Percentiles rank a stretch among this genome's conserved stretches.
Conservation (phyloP, 1,140 invertebrate genomes). For the Ceratosolen solmsi region DNA sequence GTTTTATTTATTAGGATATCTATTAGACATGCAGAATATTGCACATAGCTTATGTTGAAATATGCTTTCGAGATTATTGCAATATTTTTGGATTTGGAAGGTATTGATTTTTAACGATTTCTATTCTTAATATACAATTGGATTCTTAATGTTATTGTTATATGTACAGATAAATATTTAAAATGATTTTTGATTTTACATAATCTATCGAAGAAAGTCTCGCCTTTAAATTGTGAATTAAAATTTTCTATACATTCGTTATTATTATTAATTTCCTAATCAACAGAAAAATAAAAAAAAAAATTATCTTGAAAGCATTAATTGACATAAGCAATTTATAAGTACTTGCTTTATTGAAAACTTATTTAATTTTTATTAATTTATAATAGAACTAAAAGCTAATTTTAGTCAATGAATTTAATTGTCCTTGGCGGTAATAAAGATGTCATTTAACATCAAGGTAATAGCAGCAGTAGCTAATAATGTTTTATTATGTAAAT, state of each 20-base stretch:
- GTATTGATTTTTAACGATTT: conserved; percentile 37
- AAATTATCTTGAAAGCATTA: neutral
- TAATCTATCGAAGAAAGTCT: conserved; percentile 31
- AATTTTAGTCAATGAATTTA: neutral
- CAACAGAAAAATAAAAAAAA: neutral
- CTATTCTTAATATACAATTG: conserved; percentile 15
- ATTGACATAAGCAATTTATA: conserved; percentile 24
- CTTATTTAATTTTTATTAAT: neutral
- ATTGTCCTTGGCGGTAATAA: neutral
- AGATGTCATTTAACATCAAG: too few species aligned
- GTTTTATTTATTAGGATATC: conserved; percentile 14
- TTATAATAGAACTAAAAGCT: neutral
- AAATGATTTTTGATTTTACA: neutral
- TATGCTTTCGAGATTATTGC: conserved; percentile 20
- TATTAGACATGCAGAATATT: conserved; percentile 1
- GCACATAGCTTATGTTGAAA: conserved; percentile 9
- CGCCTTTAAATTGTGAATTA: conserved; percentile 21
- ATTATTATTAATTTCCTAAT: neutral
- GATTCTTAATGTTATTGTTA: conserved; percentile 16
- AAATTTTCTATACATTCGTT: neutral
- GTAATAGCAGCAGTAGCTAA: too few species aligned
- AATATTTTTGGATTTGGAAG: conserved; percentile 33
- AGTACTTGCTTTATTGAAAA: conserved; percentile 16
- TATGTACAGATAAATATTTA: neutral
- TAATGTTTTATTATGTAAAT: too few species aligned